phyloP scores from a whole-genome alignment of 2,888 invertebrate species.

The Xylota segnis region DNA sequence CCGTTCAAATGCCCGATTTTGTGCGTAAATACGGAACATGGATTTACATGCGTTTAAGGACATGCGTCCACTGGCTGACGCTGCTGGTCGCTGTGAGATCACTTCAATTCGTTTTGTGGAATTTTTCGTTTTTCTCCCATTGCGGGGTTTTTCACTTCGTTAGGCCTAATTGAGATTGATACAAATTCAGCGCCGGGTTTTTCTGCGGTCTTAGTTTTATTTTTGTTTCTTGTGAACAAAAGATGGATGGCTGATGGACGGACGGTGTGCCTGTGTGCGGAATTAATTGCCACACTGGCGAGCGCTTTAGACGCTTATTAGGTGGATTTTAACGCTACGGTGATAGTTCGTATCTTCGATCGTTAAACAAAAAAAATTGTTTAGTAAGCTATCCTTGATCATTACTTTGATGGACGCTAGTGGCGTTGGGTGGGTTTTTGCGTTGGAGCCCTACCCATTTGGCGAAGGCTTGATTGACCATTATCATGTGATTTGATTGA shows the following conservation, averaged over 20 bases:
- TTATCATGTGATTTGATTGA: constrained; percentile 69
- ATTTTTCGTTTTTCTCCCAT: constrained; percentile 10
- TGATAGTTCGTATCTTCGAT: constrained; percentile 11
- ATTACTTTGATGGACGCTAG: constrained; percentile 39
- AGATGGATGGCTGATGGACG: constrained; percentile 34
- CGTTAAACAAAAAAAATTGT: constrained; percentile 1
- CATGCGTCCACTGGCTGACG: constrained; percentile 50
- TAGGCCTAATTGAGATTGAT: constrained; percentile 76
- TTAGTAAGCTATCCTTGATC: constrained; percentile 50
- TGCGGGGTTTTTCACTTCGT: constrained; percentile 71
- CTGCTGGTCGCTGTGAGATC: constrained; percentile 39
- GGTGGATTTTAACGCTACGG: constrained; percentile 56
- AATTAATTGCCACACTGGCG: constrained; percentile 62
- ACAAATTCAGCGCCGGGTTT: constrained; percentile 60
- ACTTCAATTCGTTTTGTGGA: not conserved
- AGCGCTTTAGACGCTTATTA: constrained; percentile 64
- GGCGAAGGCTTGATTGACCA: constrained; percentile 57
- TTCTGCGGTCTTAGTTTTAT: constrained; percentile 14
- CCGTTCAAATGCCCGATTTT: constrained; percentile 55
- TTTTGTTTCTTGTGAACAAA: constrained; percentile 38
- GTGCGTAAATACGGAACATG: constrained; percentile 65
- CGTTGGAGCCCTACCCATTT: constrained; percentile 22
- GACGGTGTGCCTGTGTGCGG: constrained; percentile 41
- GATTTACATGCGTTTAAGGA: constrained; percentile 74
- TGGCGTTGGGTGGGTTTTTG: constrained; percentile 18